Evolutionary conservation across 2,888 invertebrate genomes (phyloP), one percentile per base, ranked within the genome.

Genomic region (Synergus gifuensis): DNA sequence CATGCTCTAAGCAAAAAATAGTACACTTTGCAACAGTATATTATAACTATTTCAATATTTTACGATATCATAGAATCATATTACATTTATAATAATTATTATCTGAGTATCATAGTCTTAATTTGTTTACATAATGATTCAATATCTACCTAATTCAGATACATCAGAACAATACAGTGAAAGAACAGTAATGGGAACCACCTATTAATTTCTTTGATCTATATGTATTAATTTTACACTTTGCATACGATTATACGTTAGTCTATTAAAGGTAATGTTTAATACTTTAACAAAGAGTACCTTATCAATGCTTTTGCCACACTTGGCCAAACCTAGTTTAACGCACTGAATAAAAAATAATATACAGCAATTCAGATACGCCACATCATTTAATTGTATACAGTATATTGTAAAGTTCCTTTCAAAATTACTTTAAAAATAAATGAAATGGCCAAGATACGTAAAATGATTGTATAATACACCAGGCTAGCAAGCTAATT

Each of bases 121-220:
- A 80, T 81, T 86, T 84, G 80, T 84, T 84, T 82, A 87, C 79
- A 87, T 87, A 80, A 78, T 86, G 83, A 85, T 87, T 83, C 83
- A 85, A 86, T 86, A 87, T 87, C 85, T 87, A 87, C 77, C 88
- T 90, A 89, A 86, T 88, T 90, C 88, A 88, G 89, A 88, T 87
- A 85, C 87, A 83, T 85, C 83, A 85, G 86, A 90, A 90, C 89
- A 88, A 83, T 90, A 88, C 86, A 86, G 86, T 85, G 87, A 89
- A 85, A 90, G 88, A 89, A 90, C 86, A 86, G 87, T 85, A 84
- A 88, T 86, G 82, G 82, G 83, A 80, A 87, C 83, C 84, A 86
- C 81, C 85, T 83, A 85, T 85, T 81, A 85, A 86, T 83, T 84
- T 69, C 77, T 84, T 83, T 78, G 81, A 80, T 77, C 69, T 78